Percentiles rank a stretch among this genome's conserved stretches.
phyloP scores from a whole-genome alignment of 2,797 vertebrate genomes.

The Oreochromis mossambicus region DNA sequence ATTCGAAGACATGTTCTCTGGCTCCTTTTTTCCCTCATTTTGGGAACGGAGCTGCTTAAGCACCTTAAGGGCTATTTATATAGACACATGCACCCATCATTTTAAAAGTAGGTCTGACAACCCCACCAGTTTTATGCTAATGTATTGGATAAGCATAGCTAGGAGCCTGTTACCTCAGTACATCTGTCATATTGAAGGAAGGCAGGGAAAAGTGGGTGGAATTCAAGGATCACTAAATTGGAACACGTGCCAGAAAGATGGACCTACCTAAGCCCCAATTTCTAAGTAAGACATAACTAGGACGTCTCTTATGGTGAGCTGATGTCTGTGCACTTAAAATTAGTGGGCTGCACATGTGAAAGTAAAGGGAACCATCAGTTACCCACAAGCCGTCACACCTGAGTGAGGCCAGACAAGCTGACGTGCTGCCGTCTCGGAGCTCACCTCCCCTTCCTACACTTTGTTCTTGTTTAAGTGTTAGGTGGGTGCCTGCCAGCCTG shows the following conservation, averaged over 20 bases:
- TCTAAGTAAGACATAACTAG: slow-evolving; percentile 26
- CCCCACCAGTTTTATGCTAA: slow-evolving; percentile 34
- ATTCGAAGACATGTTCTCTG: not conserved
- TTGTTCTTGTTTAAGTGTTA: slow-evolving; percentile 41
- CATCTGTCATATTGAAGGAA: not conserved
- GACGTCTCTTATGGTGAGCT: not conserved
- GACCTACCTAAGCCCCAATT: not conserved
- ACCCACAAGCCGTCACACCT: slow-evolving; percentile 28
- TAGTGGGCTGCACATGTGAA: not conserved
- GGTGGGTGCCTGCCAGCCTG: not conserved
- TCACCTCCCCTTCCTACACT: not conserved
- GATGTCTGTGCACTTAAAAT: not conserved
- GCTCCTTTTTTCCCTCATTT: not conserved
- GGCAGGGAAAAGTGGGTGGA: not conserved
- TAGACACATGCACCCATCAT: not conserved
- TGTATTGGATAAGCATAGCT: slow-evolving; percentile 3
- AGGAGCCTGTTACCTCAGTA: slow-evolving; percentile 2
- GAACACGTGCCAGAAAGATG: not conserved
- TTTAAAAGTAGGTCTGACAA: slow-evolving; percentile 46
- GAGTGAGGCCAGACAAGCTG: slow-evolving; percentile 44
- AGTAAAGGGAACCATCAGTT: not conserved
- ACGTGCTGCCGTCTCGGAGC: not conserved
- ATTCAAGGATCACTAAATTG: not conserved
- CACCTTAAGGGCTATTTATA: not conserved
- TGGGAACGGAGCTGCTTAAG: not conserved